Percentiles rank a stretch among this genome's conserved stretches.
phyloP scores from a whole-genome alignment of 1,140 invertebrate species.

The Drosophila aff. region DNA sequence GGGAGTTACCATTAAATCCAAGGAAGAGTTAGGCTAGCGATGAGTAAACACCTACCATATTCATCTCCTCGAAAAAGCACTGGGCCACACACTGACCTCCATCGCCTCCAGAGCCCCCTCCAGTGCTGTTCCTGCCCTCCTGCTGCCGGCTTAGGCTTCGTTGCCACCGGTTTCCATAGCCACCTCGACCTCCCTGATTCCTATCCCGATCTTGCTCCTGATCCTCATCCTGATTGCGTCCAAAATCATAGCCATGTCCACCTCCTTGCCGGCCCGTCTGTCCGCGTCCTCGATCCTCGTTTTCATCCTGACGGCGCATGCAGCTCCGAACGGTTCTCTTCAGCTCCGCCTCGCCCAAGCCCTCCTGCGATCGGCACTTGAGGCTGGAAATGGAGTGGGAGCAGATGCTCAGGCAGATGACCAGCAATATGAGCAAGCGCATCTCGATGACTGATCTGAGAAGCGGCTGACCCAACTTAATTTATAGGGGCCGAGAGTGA shows the following conservation, averaged over 20 bases:
- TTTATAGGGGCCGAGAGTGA: slow-evolving; percentile 54
- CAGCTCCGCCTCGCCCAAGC: slow-evolving; percentile 85
- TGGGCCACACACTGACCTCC: slow-evolving; percentile 85
- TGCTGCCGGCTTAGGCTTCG: slow-evolving; percentile 22
- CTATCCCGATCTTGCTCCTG: slow-evolving; percentile 18
- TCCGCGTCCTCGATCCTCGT: slow-evolving; percentile 44
- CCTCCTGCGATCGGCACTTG: slow-evolving; percentile 86
- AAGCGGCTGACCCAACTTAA: not conserved
- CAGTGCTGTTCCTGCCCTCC: slow-evolving; percentile 47
- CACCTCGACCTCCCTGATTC: slow-evolving; percentile 16
- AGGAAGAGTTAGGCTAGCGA: not conserved
- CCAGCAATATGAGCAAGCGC: slow-evolving; percentile 31
- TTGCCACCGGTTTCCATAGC: slow-evolving; percentile 46
- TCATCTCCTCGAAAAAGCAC: slow-evolving; percentile 86
- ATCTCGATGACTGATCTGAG: slow-evolving; percentile 38
- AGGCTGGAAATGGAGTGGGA: slow-evolving; percentile 45
- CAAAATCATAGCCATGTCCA: slow-evolving; percentile 36
- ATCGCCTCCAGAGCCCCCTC: slow-evolving; percentile 14
- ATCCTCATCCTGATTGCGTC: slow-evolving; percentile 28
- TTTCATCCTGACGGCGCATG: slow-evolving; percentile 61
- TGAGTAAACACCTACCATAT: slow-evolving; percentile 84
- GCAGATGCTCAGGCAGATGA: slow-evolving; percentile 24
- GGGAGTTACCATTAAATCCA: not conserved
- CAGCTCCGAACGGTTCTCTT: slow-evolving; percentile 71
- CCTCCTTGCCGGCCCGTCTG: slow-evolving; percentile 9